Evolutionary conservation across 2,888 invertebrate genomes (phyloP).

Genomic region (Troilus luridus): DNA sequence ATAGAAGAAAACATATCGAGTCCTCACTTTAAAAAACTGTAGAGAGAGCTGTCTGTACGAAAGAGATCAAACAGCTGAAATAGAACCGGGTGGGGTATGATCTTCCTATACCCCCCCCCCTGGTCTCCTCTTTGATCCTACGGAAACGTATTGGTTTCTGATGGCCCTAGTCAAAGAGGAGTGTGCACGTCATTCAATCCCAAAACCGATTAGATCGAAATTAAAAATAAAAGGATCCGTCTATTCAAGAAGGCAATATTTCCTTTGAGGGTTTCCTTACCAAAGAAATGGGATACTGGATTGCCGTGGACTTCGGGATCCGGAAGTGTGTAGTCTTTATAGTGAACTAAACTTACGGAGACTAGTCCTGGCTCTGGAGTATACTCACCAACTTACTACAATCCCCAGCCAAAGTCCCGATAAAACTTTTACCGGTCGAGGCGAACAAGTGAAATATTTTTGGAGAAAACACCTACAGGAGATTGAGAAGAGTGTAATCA

Average conservation of each 20-base stretch:
- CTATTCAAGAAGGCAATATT: conserved; percentile 6
- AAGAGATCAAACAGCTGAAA: background rate
- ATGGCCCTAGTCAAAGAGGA: background rate
- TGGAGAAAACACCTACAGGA: background rate
- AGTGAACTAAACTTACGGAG: background rate
- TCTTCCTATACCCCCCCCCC: background rate
- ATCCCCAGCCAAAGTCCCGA: background rate
- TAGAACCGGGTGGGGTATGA: background rate
- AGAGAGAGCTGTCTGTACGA: background rate
- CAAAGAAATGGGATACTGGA: background rate
- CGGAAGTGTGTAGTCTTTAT: background rate
- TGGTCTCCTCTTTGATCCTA: background rate
- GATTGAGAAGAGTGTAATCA: no score
- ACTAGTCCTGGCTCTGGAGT: background rate
- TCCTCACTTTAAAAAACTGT: background rate
- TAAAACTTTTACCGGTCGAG: background rate
- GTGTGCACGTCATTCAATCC: background rate
- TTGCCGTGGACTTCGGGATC: background rate
- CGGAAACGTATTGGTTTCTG: background rate
- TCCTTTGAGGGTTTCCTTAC: conserved; percentile 22
- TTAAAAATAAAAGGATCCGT: background rate
- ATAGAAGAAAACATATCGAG: no score
- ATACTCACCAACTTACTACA: background rate
- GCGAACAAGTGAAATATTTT: background rate
- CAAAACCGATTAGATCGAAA: conserved; percentile 2